Evolutionary conservation across 2,113 vertebrate species (phyloP), one percentile per base, ranked within the genome.

Genomic region (Cyanoramphus novaezelandiae): DNA sequence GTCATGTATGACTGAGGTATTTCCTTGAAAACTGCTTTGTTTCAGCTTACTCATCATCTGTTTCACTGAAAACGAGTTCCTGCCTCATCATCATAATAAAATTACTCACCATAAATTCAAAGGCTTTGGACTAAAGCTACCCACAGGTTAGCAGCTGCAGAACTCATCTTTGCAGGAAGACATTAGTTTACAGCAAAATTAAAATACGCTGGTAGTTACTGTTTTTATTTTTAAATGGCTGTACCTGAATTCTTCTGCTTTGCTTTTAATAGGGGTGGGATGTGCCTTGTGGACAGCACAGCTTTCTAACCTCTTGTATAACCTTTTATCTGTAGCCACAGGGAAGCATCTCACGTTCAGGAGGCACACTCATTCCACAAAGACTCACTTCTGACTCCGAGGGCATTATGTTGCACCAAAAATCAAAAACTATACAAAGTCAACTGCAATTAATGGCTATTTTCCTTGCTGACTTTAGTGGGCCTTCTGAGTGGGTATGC

Each of bases 21-120:
- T 97, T 97, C 97, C 96, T 97, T 97, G 95, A 97, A 97, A 96
- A 96, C 63, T 94, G 62, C 84, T 43, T 95, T 87, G n/a, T 86
- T 96, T 95, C 95, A 94, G 88, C 91, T 96, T 96, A 92, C 77
- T 97, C 96, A 96, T 96, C 90, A 85, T 93, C 83, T 93, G 49
- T 88, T 96, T 96, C 88, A 94, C 93, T 96, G 92, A 93, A 95
- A 94, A 96, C 0, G 6, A 69, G 53, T 72, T 92, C 69, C 69
- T 95, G 93, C 86, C 53, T 84, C 88, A 96, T 94, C 95, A 96
- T 91, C 83, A 89, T 82, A 91, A 85, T 91, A 92, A 79, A 95
- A 93, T 94, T 85, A 85, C 62, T 91, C 91, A 62, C 92, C 67
- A 31, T 87, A 82, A 85, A 65, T 92, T 93, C 70, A 79, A 94